Base-by-base conservation (phyloP, 23 tunicate species). In the Ciona savignyi region DNA sequence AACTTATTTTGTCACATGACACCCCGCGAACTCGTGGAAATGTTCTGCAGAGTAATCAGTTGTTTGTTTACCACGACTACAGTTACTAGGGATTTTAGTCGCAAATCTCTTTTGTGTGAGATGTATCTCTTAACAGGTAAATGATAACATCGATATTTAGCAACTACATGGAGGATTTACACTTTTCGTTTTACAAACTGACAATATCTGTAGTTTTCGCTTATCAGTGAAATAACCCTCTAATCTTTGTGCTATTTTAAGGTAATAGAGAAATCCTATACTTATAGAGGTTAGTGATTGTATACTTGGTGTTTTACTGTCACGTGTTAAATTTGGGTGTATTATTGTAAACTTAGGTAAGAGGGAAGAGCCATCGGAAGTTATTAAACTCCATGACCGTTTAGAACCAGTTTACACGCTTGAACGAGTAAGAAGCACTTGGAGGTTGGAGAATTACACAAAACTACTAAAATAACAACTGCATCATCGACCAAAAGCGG, bases 391-490 rank as follows among this genome's bases (percentile, higher is more conserved):
- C 56, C 56, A 42, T 9, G 15, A n/a, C n/a, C 11, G 56, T 42
- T 42, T 42, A 42, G 56, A 9, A 42, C 56, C 56, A 42, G 9
- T 42, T 9, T 42, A 42, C 56, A 42, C 56, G 56, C 56, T 42
- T 42, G 56, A 15, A 9, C 56, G 56, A 42, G 56, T 15, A 42
- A 42, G 56, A 42, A 42, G 56, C 56, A 42, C 56, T 42, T 42
- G 56, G 56, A n/a, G 56, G 56, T 42, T 42, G 56, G 56, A 42
- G 56, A 42, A 42, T 42, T 42, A 42, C 56, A 42, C 56, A 42
- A 42, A n/a, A 15, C 56, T 42, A 42, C 56, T 42, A 42, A 42
- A 42, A 42, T 42, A 42, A 42, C 56, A 42, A 42, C 56, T 42
- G 56, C 56, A 42, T 42, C 56, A 42, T 15, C 56, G 56, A 15